Conservation (phyloP, 2,113 vertebrate species). For the Bungarus multicinctus region DNA sequence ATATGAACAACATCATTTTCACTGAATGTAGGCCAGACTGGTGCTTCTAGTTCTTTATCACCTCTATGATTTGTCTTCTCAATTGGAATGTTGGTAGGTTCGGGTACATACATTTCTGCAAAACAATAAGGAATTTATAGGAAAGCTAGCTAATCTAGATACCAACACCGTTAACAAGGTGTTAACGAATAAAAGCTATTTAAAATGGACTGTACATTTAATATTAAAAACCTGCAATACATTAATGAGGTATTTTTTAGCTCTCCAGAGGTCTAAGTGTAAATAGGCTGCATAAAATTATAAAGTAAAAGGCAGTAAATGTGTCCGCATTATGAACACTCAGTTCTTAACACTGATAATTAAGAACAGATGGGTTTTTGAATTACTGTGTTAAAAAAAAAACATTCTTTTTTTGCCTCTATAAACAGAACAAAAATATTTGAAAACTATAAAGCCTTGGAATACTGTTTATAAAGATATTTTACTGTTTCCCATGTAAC, state of each 20-base stretch:
- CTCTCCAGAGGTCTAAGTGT: not conserved
- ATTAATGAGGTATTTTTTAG: not conserved
- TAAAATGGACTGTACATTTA: not conserved
- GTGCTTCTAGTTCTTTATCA: conserved; percentile 67
- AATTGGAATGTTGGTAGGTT: conserved; percentile 86
- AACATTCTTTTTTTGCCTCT: not conserved
- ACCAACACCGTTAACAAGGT: conserved; percentile 14
- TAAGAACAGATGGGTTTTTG: not conserved
- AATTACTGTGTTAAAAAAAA: not conserved
- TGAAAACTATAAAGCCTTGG: not conserved
- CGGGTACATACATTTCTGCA: conserved; percentile 82
- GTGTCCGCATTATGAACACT: not conserved
- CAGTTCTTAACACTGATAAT: not conserved
- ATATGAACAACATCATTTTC: conserved; percentile 83
- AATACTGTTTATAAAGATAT: not conserved
- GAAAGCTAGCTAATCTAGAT: not conserved
- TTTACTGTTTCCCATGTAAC: not conserved
- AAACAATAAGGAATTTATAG: conserved; percentile 36
- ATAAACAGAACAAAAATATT: not conserved
- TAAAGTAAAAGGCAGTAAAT: not conserved
- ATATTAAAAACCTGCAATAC: not conserved
- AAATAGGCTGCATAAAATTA: not conserved
- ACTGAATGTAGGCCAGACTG: conserved; percentile 79
- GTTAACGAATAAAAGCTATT: not conserved
- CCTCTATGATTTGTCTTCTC: conserved; percentile 83